A percentile compares a stretch with the other conserved stretches of the same genome.
Evolutionary conservation across 2,797 vertebrate genomes (phyloP).

Genomic region (Catharus ustulatus): DNA sequence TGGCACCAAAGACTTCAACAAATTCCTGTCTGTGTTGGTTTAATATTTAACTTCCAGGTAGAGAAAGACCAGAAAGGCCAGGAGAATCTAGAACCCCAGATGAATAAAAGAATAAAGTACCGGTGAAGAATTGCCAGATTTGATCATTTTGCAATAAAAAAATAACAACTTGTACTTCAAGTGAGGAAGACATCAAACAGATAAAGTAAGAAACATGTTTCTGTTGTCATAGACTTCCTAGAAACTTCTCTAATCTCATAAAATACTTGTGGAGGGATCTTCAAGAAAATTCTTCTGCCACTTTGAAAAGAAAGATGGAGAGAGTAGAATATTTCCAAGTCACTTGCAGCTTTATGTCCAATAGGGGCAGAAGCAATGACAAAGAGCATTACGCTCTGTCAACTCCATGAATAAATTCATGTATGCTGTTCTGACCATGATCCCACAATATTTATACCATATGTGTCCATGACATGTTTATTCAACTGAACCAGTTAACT

Average conservation of each 20-base stretch:
- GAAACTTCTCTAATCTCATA: background rate
- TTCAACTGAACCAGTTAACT: background rate
- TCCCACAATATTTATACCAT: background rate
- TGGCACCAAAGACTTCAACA: background rate
- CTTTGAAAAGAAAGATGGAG: background rate
- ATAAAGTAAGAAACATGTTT: background rate
- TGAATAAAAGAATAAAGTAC: background rate
- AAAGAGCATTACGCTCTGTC: rapidly evolving
- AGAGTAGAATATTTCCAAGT: background rate
- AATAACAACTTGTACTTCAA: background rate
- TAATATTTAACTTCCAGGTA: background rate
- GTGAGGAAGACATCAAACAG: background rate
- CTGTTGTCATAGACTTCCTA: background rate
- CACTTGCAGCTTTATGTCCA: background rate
- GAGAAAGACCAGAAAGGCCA: background rate
- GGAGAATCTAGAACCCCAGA: background rate
- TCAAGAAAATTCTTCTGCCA: background rate
- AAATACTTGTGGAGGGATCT: background rate
- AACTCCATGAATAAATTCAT: background rate
- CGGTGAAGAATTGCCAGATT: background rate
- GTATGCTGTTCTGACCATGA: background rate
- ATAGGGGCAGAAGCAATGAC: background rate
- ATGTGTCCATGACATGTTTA: background rate
- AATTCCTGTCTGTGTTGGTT: background rate
- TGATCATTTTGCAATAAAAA: background rate